Evolutionary conservation across 2,113 vertebrate genomes (phyloP), one percentile per base, ranked within the genome.

Genomic region (Atrichornis clamosus): DNA sequence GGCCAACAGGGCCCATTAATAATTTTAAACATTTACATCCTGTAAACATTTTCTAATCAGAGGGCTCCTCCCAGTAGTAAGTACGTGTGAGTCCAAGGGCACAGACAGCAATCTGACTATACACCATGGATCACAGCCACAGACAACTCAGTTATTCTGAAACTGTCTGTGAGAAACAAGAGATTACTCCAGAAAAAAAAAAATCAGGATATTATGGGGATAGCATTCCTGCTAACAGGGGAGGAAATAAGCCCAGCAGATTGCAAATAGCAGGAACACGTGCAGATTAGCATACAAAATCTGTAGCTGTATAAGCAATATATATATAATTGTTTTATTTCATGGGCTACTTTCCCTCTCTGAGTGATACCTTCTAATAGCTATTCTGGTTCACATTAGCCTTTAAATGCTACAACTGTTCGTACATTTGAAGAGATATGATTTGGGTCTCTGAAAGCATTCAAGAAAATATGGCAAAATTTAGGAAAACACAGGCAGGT

Each of bases 21-120:
- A 89, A 87, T 88, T 94, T 82, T 79, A 87, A 94, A 94, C 77
- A 89, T 76, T 79, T 91, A 82, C 84, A 94, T 94, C 91, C 93
- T 96, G 91, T 95, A 94, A 97, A 96, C 65, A 94, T 46, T 91
- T 95, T 85, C 77, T 93, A 93, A 74, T 77, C 81, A 95, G 69
- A 65, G 74, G 53, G 64, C 62, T 96, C 81, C 91, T 95, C 84
- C 89, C 84, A 65, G 37, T 18, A 92, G 26, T 60, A 94, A 87
- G 74, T 69, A 85, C 64, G 94, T 84, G 39, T 46, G 59, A n/a
- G 75, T 81, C 79, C 75, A 96, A 93, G 93, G 85, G 79, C 75
- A 93, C 22, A 77, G 76, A 50, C 50, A 85, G 33, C 87, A 94
- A 73, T 84, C 73, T 87, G 91, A 86, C 82, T 92, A 63, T 74